A percentile compares a stretch with the other conserved stretches of the same genome.
Evolutionary conservation across 2,888 invertebrate species (phyloP).

Genomic region (Andrena chrysosceles): DNA sequence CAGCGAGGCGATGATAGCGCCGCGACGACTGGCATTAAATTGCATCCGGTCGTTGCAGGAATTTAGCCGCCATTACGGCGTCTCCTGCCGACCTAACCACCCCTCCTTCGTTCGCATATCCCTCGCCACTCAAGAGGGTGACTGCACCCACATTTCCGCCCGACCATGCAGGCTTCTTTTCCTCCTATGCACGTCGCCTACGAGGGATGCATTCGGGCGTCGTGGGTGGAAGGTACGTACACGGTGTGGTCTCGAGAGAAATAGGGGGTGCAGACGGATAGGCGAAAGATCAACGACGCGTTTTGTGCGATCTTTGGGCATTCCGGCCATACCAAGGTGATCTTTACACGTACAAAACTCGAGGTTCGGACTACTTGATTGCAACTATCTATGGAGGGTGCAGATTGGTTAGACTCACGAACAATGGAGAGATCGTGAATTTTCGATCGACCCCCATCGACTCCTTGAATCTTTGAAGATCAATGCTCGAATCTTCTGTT

Average conservation of each 20-base stretch:
- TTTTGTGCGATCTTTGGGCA: too few species aligned
- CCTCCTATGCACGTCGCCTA: neutral
- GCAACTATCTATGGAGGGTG: too few species aligned
- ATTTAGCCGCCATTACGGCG: slow-evolving; percentile 79
- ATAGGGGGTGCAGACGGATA: neutral
- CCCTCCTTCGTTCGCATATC: neutral
- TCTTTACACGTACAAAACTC: too few species aligned
- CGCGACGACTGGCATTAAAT: slow-evolving; percentile 83
- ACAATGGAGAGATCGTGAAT: slow-evolving; percentile 16
- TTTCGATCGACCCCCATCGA: slow-evolving; percentile 4
- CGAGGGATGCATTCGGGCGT: neutral
- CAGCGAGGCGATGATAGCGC: slow-evolving; percentile 82
- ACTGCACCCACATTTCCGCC: slow-evolving; percentile 4
- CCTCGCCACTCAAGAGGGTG: neutral
- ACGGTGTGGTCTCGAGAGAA: neutral
- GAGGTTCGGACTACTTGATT: too few species aligned
- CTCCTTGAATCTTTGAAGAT: slow-evolving; percentile 39
- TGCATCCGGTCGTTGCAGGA: slow-evolving; percentile 82
- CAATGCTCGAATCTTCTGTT: slow-evolving; percentile 11
- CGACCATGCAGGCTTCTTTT: neutral
- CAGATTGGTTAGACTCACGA: neutral
- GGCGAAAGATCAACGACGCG: neutral
- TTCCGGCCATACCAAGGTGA: too few species aligned
- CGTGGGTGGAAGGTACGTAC: neutral
- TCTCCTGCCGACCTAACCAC: slow-evolving; percentile 15